Base-by-base conservation (phyloP, 2,888 invertebrate species). In the Chelonus formosanus region DNA sequence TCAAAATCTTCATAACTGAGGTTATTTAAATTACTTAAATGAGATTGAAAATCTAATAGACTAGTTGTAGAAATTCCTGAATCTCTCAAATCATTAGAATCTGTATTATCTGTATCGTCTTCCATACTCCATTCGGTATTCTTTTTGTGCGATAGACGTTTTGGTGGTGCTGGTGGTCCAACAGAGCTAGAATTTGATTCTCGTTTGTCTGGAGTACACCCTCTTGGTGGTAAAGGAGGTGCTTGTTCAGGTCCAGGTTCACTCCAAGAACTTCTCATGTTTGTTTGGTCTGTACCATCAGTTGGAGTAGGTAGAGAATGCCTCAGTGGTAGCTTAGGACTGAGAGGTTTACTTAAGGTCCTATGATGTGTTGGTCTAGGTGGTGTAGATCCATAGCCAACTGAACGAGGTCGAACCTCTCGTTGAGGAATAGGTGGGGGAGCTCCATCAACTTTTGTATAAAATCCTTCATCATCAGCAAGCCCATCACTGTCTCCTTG, bases 201-300 rank as follows among this genome's bases (percentile, higher is more conserved):
- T 67, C 88, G 83, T 75, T 88, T 89, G 70, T 89, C 89, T 1
- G 88, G 87, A 31, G 88, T 90, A 72, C 91, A 91, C 5, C 93
- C 92, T 68, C 94, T 85, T 0, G 94, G 94, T 3, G 94, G 94
- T 64, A 94, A 80, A 0, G 94, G 94, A 2, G 83, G 82, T 0
- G 83, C 83, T 20, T 93, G 93, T 0, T 94, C 94, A 70, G 85
- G 76, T 0, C 87, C 84, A 32, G 84, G 69, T 85, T 90, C 83
- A 78, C 89, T 84, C 91, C 91, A 84, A 72, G 88, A 83, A 78
- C 84, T 85, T 80, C 90, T 75, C 84, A 88, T 72, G 77, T 78
- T 88, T 74, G 85, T 70, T 73, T 83, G 83, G 67, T 82, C 81
- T 3, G 71, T 71, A 10, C 81, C 82, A 56, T 86, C 87, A 0